A percentile compares a stretch with the other conserved stretches of the same genome.
Conservation (phyloP, 1,140 invertebrate genomes). For the Paraescarpia echinospica region DNA sequence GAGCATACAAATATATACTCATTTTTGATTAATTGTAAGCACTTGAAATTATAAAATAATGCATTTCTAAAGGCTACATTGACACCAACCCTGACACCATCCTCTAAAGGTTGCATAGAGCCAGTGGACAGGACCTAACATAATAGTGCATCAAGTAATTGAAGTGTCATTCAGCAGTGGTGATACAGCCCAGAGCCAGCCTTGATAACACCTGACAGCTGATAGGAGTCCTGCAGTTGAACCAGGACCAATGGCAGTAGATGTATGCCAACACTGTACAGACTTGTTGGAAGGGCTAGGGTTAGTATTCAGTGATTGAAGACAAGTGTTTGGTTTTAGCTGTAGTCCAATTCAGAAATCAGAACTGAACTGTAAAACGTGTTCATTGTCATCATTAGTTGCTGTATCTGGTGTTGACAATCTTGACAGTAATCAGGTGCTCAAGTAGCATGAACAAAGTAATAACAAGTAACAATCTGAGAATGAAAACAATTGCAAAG, state of each 20-base stretch:
- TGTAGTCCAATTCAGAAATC: background rate
- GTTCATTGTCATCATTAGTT: too few relatives aligned
- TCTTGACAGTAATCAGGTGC: too few relatives aligned
- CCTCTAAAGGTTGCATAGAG: background rate
- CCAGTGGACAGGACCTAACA: background rate
- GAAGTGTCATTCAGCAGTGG: background rate
- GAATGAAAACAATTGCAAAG: too few relatives aligned
- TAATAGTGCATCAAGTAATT: background rate
- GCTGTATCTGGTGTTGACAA: too few relatives aligned
- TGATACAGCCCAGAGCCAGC: background rate
- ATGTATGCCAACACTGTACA: background rate
- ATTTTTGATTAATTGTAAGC: too few relatives aligned
- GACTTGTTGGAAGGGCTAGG: background rate
- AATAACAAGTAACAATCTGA: too few relatives aligned
- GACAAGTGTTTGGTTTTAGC: background rate
- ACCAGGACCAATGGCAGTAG: background rate
- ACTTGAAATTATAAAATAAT: too few relatives aligned
- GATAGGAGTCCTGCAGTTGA: background rate
- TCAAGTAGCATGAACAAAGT: too few relatives aligned
- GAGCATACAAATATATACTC: too few relatives aligned
- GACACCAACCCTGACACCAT: too few relatives aligned
- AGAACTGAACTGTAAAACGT: background rate
- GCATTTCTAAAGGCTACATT: too few relatives aligned
- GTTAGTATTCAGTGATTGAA: background rate
- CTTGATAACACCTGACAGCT: background rate